Evolutionary conservation across 2,888 invertebrate species (phyloP), one percentile per base, ranked within the genome.

Genomic region (Pseudococcus viburni): DNA sequence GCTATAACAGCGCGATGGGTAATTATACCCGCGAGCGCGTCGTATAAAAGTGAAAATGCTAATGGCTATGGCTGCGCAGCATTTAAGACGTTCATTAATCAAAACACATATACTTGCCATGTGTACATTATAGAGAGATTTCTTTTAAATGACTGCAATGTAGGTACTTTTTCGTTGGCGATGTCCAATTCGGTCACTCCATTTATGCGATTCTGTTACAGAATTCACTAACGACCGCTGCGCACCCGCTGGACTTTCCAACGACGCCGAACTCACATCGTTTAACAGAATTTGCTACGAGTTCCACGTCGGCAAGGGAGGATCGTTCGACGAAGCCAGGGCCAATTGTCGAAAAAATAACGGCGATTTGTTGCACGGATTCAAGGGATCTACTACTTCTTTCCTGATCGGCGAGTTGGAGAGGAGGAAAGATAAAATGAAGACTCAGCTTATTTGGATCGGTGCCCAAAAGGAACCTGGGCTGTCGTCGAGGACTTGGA

Each of bases 211-310:
- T 15, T 77, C 7, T 15, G 39, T 77, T 77, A 5, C 92, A 96
- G 96, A 97, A 92, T 96, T 97, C 91, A 96, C 97, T 3, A 94
- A 95, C 90, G 96, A 97, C 91, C 94, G 96, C 59, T 97, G 97
- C 91, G 95, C 95, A 0, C 95, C 95, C 0, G 93, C 93, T 59
- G 94, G 95, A 6, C 94, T 95, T 0, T 94, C 95, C 0, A 95
- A 95, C n/a, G 96, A 97, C 90, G 94, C 96, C 4, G 95, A 96
- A 90, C 91, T 97, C 90, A 95, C 96, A 0, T 95, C 96, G 0
- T 97, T 97, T 92, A 95, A 96, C 64, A 94, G 95, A 89, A 96
- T 95, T 85, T 98, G 98, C 91, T 98, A 97, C 92, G 97, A 97
- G 91, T 97, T 97, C 91, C 95, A 96, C 90, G 95, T 96, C 39